Evolutionary conservation across 2,888 invertebrate genomes (phyloP).

Genomic region (Autographa gamma): DNA sequence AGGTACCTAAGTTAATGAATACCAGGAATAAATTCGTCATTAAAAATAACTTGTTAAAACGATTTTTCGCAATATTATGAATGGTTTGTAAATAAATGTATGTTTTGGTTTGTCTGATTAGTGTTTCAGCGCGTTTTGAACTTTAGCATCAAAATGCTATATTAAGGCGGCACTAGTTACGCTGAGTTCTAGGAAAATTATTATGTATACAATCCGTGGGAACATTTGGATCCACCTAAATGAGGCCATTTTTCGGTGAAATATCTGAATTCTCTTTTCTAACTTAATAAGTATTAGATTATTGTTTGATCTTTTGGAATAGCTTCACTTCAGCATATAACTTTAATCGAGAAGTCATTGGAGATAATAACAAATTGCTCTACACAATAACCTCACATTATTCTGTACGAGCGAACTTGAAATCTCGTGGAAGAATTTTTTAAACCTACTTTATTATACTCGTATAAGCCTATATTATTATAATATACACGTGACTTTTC

Average conservation of each 20-base stretch:
- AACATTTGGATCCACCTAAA: not conserved
- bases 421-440: too few relatives aligned
- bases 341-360: not conserved
- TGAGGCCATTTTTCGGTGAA: not conserved
- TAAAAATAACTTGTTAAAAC: not conserved
- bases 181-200: not conserved
- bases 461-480: too few relatives aligned
- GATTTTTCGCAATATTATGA: not conserved
- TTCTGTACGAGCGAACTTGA: not conserved
- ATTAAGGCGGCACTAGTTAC: not conserved
- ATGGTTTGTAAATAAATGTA: not conserved
- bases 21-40: not conserved
- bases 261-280: not conserved
- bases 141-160: not conserved
- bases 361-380: not conserved
- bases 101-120: not conserved
- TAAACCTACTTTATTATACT: too few relatives aligned
- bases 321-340: not conserved
- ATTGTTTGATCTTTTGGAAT: not conserved
- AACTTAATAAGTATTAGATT: not conserved
- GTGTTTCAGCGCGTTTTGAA: not conserved
- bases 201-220: not conserved
- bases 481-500: too few relatives aligned
- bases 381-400: not conserved
- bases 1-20: constrained; percentile 11